Percentiles rank a stretch among this genome's conserved stretches.
phyloP scores from a whole-genome alignment of 2,888 invertebrate genomes.

The Hipparchia sbordonii region DNA sequence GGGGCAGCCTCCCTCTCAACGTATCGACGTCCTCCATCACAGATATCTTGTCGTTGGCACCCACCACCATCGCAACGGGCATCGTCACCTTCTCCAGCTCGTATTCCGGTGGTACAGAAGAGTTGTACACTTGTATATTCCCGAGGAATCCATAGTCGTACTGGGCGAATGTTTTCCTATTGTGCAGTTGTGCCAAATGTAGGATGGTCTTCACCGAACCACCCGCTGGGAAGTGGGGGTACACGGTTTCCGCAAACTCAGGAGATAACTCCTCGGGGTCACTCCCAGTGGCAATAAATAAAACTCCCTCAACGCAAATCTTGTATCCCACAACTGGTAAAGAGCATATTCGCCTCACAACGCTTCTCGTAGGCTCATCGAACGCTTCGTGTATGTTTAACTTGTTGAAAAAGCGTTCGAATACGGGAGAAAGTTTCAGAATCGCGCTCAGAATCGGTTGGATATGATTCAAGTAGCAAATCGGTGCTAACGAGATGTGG shows the following conservation, averaged over 20 bases:
- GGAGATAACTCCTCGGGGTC: not conserved
- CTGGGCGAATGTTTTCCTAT: constrained; percentile 43
- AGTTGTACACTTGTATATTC: constrained; percentile 49
- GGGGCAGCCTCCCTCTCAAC: constrained; percentile 46
- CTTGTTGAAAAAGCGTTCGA: constrained; percentile 25
- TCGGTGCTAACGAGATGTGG: constrained; percentile 69
- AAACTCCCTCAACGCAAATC: not conserved
- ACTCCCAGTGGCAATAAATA: not conserved
- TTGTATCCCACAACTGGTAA: not conserved
- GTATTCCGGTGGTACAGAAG: constrained; percentile 49
- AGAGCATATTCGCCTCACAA: not conserved
- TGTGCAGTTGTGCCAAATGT: constrained; percentile 50
- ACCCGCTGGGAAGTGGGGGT: constrained; percentile 49
- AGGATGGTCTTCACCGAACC: constrained; percentile 50
- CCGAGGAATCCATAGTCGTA: constrained; percentile 51
- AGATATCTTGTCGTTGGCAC: constrained; percentile 50
- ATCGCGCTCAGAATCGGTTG: constrained; percentile 26
- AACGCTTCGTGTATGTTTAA: constrained; percentile 33
- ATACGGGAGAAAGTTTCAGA: constrained; percentile 16
- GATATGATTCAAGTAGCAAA: constrained; percentile 47
- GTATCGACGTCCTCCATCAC: constrained; percentile 47
- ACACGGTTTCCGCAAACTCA: not conserved
- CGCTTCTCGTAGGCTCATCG: constrained; percentile 24
- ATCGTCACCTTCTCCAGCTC: constrained; percentile 50
- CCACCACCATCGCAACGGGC: constrained; percentile 47